These are phyloP conservation scores for Holocentrus rufus DNA, from an alignment of 2,797 vertebrate species.

Conservation along the genomic window DNA sequence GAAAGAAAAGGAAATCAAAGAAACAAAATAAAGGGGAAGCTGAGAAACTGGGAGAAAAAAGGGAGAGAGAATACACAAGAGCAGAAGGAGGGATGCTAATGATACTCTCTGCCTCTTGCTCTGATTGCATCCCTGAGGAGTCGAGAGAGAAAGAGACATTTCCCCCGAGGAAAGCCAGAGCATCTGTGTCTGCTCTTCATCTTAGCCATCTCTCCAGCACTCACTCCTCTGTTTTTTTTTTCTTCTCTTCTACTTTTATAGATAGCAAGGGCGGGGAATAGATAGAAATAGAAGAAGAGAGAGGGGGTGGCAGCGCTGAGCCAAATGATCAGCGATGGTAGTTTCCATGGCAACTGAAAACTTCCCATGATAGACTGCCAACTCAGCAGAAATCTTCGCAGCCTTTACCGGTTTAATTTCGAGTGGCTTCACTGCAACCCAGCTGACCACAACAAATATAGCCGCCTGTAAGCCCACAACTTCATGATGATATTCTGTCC, in stretches of 20 bases:
- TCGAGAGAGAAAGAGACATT: conserved; percentile 18
- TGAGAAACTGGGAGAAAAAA: conserved; percentile 14
- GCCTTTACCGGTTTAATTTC: conserved; percentile 26
- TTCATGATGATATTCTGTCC: too few relatives aligned
- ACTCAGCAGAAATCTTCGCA: conserved; percentile 64
- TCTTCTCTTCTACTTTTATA: conserved; percentile 23
- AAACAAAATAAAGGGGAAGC: conserved; percentile 61
- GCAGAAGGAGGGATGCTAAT: conserved; percentile 23
- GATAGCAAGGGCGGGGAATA: conserved; percentile 15
- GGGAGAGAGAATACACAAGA: not conserved
- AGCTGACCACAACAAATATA: conserved; percentile 36
- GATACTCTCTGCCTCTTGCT: conserved; percentile 27
- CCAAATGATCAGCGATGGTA: conserved; percentile 42
- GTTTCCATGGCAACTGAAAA: conserved; percentile 80
- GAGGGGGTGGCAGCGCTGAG: conserved; percentile 41
- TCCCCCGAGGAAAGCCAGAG: conserved; percentile 10
- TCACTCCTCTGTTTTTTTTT: not conserved
- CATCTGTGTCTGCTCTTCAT: conserved; percentile 50
- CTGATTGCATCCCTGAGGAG: conserved; percentile 38
- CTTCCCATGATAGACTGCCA: conserved; percentile 53
- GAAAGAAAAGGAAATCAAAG: not conserved
- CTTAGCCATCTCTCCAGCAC: not conserved
- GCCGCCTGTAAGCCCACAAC: not conserved
- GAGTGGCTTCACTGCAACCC: conserved; percentile 15
- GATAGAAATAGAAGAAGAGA: conserved; percentile 31